phyloP scores from a whole-genome alignment of 2,797 vertebrate species.

The Epinephelus awoara region DNA sequence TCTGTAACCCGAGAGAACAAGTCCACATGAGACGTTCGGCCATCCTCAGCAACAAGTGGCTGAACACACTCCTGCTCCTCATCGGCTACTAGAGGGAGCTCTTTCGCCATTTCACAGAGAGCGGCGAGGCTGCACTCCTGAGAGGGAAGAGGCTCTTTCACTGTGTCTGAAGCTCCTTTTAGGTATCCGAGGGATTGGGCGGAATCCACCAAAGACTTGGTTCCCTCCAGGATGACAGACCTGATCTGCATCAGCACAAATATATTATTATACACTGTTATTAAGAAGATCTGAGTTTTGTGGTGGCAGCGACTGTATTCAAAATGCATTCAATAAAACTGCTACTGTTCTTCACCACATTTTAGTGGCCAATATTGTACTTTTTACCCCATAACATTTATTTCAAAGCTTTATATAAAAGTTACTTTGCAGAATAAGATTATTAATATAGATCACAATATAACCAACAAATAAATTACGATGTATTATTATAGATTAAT shows the following conservation, averaged over 20 bases:
- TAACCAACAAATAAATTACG: too few relatives aligned
- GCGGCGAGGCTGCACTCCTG: constrained; percentile 87
- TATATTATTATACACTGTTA: constrained; percentile 2
- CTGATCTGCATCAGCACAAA: constrained; percentile 85
- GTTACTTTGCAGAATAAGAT: background rate
- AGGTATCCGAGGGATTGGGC: constrained; percentile 86
- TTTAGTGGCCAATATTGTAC: background rate
- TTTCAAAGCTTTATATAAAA: too few relatives aligned
- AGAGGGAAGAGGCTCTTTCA: constrained; percentile 48
- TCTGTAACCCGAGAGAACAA: constrained; percentile 88
- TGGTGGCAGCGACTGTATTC: background rate
- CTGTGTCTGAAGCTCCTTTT: constrained; percentile 27
- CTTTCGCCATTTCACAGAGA: constrained; percentile 95
- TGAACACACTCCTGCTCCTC: constrained; percentile 64
- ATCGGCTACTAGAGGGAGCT: constrained; percentile 79
- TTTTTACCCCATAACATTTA: background rate
- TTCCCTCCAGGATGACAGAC: constrained; percentile 88
- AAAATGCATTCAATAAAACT: background rate
- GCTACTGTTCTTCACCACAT: background rate
- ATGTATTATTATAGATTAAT: too few relatives aligned
- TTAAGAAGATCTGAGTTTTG: background rate
- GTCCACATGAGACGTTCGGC: constrained; percentile 81
- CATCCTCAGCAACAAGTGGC: constrained; percentile 69
- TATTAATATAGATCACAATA: too few relatives aligned
- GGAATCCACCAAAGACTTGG: constrained; percentile 86